Base-by-base conservation (phyloP, 1,140 invertebrate species). In the Tetramorium parvispinum region DNA sequence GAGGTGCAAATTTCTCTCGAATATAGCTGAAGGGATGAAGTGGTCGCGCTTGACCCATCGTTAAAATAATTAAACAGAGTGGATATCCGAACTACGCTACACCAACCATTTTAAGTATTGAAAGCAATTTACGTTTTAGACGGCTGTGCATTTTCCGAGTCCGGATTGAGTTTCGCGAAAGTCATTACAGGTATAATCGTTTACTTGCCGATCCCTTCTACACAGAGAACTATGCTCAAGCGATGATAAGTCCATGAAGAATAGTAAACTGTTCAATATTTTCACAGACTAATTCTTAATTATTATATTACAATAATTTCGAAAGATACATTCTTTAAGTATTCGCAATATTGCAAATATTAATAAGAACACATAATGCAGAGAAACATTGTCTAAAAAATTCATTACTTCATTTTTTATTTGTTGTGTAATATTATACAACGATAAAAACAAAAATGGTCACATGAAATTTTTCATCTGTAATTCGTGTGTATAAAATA, bases 1-100 rank as follows among this genome's bases (percentile, higher is more conserved):
- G 89, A 91, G 86, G 85, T 89, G 89, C 88, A 91, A 91, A 91
- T 91, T 91, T 89, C 71, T n/a, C 63, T 82, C 61, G 85, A 86
- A 89, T 89, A 87, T 87, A 81, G 55, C 55, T 43, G 37, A 78
- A 10, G 37, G 61, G 61, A 82, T 68, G 85, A 81, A 85, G 85
- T 73, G 70, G 24, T 70, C 43, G 73, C 53, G 61, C 55, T 70
- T 86, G 57, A 71, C 70, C 65, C 59, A 46, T 49, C 66, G 68
- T 70, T 73, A 88, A 88, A 88, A 78, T 61, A 55, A 83, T 75
- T 75, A 83, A 83, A 83, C 68, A 21, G 68, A 83, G 40, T 81
- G 63, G 63, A 81, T 70, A 81, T 70, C 27, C 46, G 77, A 70
- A 53, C 77, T 75, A 16, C 27, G 79, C 55, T 83, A 37, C 61